phyloP scores from a whole-genome alignment of 2,797 vertebrate species.

The Anguilla marmorata region DNA sequence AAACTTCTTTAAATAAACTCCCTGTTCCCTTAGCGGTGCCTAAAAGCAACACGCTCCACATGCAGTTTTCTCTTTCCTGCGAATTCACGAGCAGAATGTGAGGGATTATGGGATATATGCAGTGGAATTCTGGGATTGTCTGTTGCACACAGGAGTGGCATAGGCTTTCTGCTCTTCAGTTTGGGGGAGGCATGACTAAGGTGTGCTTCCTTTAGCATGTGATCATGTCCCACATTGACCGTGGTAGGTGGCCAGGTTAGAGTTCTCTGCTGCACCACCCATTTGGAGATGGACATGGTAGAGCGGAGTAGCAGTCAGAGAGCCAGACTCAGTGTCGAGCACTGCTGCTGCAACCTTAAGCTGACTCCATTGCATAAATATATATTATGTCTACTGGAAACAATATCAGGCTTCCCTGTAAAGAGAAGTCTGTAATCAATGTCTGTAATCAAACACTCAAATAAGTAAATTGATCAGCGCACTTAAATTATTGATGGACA shows the following conservation, averaged over 20 bases:
- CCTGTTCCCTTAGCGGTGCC: background rate
- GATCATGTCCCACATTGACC: background rate
- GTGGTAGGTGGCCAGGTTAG: background rate
- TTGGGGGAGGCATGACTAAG: slow-evolving; percentile 65
- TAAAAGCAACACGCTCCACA: background rate
- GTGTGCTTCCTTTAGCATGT: slow-evolving; percentile 49
- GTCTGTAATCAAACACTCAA: slow-evolving; percentile 28
- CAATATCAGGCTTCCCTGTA: background rate
- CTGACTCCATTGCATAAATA: background rate
- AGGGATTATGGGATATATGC: background rate
- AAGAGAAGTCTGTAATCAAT: slow-evolving; percentile 19
- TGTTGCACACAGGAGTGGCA: slow-evolving; percentile 24
- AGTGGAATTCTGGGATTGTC: slow-evolving; percentile 41
- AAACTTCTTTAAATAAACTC: background rate
- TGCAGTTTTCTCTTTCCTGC: background rate
- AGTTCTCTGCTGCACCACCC: background rate
- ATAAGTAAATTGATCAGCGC: slow-evolving; percentile 29
- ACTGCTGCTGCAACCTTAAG: background rate
- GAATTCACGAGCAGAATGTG: background rate
- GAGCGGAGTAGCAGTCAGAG: background rate
- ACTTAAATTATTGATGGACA: slow-evolving; percentile 29
- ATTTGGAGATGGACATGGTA: too few relatives aligned
- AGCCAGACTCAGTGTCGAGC: background rate
- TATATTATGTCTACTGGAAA: slow-evolving; percentile 12
- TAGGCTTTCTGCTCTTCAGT: slow-evolving; percentile 58